Base-by-base conservation (phyloP, 2,888 invertebrate species). In the Tetragnatha montana region DNA sequence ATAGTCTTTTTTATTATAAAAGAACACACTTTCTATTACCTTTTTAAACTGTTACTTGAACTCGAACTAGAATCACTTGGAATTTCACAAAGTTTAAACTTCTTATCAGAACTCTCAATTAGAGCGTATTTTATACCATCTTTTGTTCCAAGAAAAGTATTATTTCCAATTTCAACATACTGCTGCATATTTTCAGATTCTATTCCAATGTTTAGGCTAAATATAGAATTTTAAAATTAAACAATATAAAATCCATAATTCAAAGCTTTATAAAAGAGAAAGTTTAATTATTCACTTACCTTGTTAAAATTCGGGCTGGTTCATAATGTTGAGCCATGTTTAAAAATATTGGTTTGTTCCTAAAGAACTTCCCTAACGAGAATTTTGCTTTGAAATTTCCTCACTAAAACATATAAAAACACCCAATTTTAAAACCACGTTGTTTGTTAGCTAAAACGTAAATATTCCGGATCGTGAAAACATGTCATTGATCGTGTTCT, bases 81-180 rank as follows among this genome's bases (percentile, higher is more conserved):
- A 76, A 76, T 69, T 81, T 85, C 89, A 17, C 85, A 85, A 21
- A 89, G 85, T 49, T 80, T 70, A n/a, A 85, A 78, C 35, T 89
- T 85, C 49, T 85, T 85, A 35, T 89, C 89, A 1, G 81, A 50
- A 14, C 81, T 76, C 50, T 80, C 81, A 71, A 89, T 19, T 8
- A 89, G 76, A 21, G 81, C 75, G 73, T 89, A 89, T 85, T 81
- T 85, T 19, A 89, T 89, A 71, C 89, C 89, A 71, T 89, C 89
- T 81, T 85, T 89, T 35, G 89, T 85, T 22, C 89, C 89, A 17
- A 89, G 51, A 60, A 47, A 89, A 17, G 76, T 89, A 70, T 86
- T 89, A 22, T 68, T 21, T 21, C 85, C 89, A 19, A 89, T 78
- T 81, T 85, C 89, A 22, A 89, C 78, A 70, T 89, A 89, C 19